Evolutionary conservation across 2,888 invertebrate genomes (phyloP).

Genomic region (Saturnia pavonia): DNA sequence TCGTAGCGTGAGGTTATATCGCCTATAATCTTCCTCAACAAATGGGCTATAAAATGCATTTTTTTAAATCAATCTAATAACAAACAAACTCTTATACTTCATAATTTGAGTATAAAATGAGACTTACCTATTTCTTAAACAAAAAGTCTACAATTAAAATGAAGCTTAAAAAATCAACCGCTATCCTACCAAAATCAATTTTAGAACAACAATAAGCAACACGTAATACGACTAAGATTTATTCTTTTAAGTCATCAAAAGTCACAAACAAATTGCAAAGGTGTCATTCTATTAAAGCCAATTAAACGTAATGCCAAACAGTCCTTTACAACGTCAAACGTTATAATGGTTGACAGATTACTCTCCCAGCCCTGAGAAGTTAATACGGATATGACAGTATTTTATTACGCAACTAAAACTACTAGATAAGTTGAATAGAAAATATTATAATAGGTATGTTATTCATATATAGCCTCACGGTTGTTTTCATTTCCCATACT

Average conservation of each 20-base stretch:
- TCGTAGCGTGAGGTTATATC: too few relatives aligned
- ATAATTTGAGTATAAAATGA: too few relatives aligned
- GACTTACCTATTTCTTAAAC: too few relatives aligned
- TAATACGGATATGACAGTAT: slow-evolving; percentile 29
- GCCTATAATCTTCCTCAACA: too few relatives aligned
- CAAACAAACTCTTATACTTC: too few relatives aligned
- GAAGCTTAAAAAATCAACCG: too few relatives aligned
- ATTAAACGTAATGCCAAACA: slow-evolving; percentile 29
- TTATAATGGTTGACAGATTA: slow-evolving; percentile 33
- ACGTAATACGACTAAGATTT: neutral
- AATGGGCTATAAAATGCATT: too few relatives aligned
- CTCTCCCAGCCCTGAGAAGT: slow-evolving; percentile 27
- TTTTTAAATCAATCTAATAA: too few relatives aligned
- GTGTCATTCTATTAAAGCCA: slow-evolving; percentile 23
- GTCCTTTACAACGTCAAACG: slow-evolving; percentile 26
- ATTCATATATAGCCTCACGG: too few relatives aligned
- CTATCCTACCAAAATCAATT: neutral
- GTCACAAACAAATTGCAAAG: slow-evolving; percentile 19
- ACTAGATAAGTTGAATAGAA: neutral
- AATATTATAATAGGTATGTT: neutral
- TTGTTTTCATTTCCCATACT: too few relatives aligned
- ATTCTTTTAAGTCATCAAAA: slow-evolving; percentile 7
- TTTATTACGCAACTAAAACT: slow-evolving; percentile 3
- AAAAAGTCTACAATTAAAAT: too few relatives aligned
- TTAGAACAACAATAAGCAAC: neutral